Base-by-base conservation (phyloP, 2,797 vertebrate genomes). In the Sebastes elongatus region DNA sequence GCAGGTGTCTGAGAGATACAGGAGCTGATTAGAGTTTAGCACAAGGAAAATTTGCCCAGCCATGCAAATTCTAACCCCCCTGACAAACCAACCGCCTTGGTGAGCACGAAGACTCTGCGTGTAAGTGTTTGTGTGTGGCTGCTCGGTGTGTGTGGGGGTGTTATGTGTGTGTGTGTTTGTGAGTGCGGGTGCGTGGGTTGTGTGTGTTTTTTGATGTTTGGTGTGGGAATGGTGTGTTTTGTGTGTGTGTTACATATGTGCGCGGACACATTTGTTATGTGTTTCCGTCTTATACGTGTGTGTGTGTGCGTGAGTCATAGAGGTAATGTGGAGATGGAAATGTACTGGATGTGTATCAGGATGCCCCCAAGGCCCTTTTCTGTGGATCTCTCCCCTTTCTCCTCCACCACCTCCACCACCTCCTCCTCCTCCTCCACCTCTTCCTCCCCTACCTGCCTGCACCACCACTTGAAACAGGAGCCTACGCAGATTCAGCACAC, bases 381-480 rank as follows among this genome's bases (percentile, higher is more conserved):
- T 92, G 82, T 93, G 90, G 86, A 92, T 94, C 87, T 92, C 92
- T 92, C 90, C 92, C 91, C 92, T 93, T 94, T 90, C 91, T 93
- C 92, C 91, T 92, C 81, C 87, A 67, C 84, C 82, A 70, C 79
- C 87, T 80, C 89, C 88, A 74, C 83, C 84, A 74, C 85, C 89
- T 71, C 89, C 85, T 89, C 86, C 89, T 63, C 84, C 84, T 73
- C 86, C 91, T 94, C 93, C 94, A 94, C 92, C 93, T 89, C 86
- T 91, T 94, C 93, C 94, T 94, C 92, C 93, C 89, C 86, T 94
- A 93, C 93, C 93, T 94, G 89, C 94, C 91, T 91, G 92, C 93
- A 88, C 92, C 88, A 92, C 86, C 90, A 93, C 94, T 95, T 96
- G 96, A 96, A 97, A 96, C 92, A 96, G 93, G 96, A 96, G 96